A percentile compares a stretch with the other conserved stretches of the same genome.
These are phyloP conservation scores for Epinephelus moara DNA, from an alignment of 2,113 vertebrate species.

Conservation along the genomic window DNA sequence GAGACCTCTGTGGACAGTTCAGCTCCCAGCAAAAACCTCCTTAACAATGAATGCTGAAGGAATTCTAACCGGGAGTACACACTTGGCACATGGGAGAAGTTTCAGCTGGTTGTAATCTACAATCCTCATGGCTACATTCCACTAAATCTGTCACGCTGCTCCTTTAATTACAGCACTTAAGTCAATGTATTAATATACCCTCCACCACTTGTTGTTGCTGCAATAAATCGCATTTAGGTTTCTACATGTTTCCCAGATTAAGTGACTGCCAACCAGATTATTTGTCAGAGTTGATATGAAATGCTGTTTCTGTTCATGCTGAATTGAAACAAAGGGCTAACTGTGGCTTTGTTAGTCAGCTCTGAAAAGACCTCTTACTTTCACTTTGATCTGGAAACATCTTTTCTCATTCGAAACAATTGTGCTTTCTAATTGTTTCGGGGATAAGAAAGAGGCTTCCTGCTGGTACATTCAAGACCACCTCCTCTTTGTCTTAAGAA, in stretches of 20 bases:
- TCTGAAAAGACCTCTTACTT: conserved; percentile 42
- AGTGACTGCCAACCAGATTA: not conserved
- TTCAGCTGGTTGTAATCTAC: too few relatives aligned
- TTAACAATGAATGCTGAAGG: too few relatives aligned
- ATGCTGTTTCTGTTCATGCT: conserved; percentile 30
- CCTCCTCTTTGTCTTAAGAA: conserved; percentile 42
- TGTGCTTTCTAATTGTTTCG: conserved; percentile 50
- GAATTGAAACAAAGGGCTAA: conserved; percentile 28
- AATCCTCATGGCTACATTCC: too few relatives aligned
- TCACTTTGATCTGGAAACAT: conserved; percentile 40
- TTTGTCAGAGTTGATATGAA: conserved; percentile 36
- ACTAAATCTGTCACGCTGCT: too few relatives aligned
- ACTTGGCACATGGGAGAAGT: too few relatives aligned
- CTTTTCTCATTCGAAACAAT: conserved; percentile 59
- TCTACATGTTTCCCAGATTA: conserved; percentile 17
- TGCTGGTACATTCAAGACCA: conserved; percentile 44
- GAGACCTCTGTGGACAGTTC: too few relatives aligned
- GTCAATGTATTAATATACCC: not conserved
- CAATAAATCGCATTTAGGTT: not conserved
- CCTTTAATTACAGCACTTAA: not conserved
- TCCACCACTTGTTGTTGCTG: not conserved
- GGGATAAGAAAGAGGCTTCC: conserved; percentile 29
- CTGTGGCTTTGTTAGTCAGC: conserved; percentile 50
- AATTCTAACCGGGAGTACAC: too few relatives aligned
- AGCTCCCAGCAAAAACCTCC: too few relatives aligned